phyloP scores from a whole-genome alignment of 2,888 invertebrate genomes.

The Itoplectis maculator region DNA sequence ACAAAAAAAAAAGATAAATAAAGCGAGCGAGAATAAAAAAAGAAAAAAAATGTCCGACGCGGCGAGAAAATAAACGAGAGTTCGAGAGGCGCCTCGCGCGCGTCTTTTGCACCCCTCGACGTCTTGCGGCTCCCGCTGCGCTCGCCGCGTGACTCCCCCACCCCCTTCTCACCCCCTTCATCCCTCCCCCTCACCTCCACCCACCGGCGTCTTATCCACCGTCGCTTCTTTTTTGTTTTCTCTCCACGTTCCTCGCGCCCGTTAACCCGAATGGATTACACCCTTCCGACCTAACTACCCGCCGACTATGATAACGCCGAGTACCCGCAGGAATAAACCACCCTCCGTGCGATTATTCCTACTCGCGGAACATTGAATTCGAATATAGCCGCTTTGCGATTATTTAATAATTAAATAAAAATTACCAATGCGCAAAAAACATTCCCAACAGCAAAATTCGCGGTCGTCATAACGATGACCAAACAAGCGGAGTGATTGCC shows the following conservation, averaged over 20 bases:
- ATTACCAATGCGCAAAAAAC: background rate
- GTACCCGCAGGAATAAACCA: constrained; percentile 22
- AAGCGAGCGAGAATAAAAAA: constrained; percentile 30
- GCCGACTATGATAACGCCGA: constrained; percentile 47
- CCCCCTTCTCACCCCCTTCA: too few relatives aligned
- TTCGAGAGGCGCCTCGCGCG: constrained; percentile 52
- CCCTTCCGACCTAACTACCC: constrained; percentile 26
- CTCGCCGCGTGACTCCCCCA: constrained; percentile 43
- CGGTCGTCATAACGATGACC: background rate
- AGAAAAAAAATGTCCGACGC: constrained; percentile 49
- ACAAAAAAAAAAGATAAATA: constrained; percentile 33
- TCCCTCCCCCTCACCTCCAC: too few relatives aligned
- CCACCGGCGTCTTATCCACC: constrained; percentile 36
- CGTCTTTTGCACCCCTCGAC: constrained; percentile 35
- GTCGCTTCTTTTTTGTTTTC: constrained; percentile 54
- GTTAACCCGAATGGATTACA: constrained; percentile 63
- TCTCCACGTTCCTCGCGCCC: constrained; percentile 54
- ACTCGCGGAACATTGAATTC: constrained; percentile 1
- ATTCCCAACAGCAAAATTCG: background rate
- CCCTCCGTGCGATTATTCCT: constrained; percentile 48
- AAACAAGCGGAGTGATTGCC: too few relatives aligned
- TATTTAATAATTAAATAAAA: background rate
- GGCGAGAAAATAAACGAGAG: constrained; percentile 66
- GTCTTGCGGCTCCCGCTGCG: constrained; percentile 25
- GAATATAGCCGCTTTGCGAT: background rate